Conservation (phyloP, 2,797 vertebrate genomes). For the Pangasius krempfi region DNA sequence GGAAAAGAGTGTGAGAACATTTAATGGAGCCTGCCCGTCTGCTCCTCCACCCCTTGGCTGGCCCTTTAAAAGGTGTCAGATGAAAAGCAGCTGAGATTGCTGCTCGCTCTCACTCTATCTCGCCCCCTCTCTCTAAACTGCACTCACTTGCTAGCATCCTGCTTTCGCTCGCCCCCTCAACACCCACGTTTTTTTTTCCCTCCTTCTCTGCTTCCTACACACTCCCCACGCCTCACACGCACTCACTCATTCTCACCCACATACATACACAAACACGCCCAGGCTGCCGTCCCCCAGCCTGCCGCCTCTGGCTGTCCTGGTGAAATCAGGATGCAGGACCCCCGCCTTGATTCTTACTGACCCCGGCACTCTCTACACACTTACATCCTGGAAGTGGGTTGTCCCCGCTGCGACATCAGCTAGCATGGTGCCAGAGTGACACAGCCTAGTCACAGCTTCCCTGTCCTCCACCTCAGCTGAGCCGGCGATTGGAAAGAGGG, state of each 20-base stretch:
- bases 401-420: slow-evolving; percentile 60
- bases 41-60: slow-evolving; percentile 58
- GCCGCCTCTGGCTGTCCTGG: slow-evolving; percentile 56
- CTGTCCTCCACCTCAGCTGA: slow-evolving; percentile 58
- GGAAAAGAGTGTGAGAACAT: slow-evolving; percentile 55
- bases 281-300: slow-evolving; percentile 47
- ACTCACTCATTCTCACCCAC: slow-evolving; percentile 40
- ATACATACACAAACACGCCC: slow-evolving; percentile 46
- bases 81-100: slow-evolving; percentile 71
- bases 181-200: slow-evolving; percentile 57
- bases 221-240: slow-evolving; percentile 62
- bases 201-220: slow-evolving; percentile 67
- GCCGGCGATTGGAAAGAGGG: slow-evolving; percentile 9
- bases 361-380: slow-evolving; percentile 67
- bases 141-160: slow-evolving; percentile 47
- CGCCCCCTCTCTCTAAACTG: slow-evolving; percentile 37
- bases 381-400: slow-evolving; percentile 69
- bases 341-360: slow-evolving; percentile 62
- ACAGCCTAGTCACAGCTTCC: slow-evolving; percentile 67
- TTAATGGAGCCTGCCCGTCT: slow-evolving; percentile 61
- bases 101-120: slow-evolving; percentile 66
- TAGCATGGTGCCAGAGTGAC: slow-evolving; percentile 14
- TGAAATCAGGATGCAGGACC: slow-evolving; percentile 73
- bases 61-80: slow-evolving; percentile 78
- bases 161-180: slow-evolving; percentile 56